These are phyloP conservation scores for Aythya baeri DNA, from an alignment of 2,113 vertebrate genomes.

Conservation along the genomic window DNA sequence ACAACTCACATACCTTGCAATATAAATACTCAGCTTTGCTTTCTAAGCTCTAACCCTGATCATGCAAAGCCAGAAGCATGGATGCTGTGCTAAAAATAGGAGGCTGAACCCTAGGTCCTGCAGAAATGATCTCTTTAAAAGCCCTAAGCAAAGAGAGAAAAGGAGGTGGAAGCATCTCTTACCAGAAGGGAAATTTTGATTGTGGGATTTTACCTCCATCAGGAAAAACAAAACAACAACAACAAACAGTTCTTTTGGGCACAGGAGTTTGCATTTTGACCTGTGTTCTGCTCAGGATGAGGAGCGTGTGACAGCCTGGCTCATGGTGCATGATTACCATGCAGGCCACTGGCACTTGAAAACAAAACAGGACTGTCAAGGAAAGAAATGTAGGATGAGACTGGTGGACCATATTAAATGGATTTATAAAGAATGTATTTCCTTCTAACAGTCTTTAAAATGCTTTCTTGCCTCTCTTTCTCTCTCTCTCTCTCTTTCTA, in stretches of 20 bases:
- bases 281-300: not conserved
- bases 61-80: not conserved
- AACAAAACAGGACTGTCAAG: not conserved
- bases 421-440: constrained; percentile 9
- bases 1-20: not conserved
- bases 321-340: not conserved
- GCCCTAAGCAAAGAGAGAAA: not conserved
- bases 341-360: not conserved
- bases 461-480: not conserved
- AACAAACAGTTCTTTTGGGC: not conserved
- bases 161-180: not conserved
- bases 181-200: not conserved
- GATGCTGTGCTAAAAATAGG: constrained; percentile 16
- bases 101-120: not conserved
- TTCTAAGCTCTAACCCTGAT: constrained; percentile 20
- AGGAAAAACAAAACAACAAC: not conserved
- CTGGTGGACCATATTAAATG: constrained; percentile 13
- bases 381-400: not conserved
- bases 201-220: not conserved
- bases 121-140: constrained; percentile 7
- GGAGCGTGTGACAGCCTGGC: not conserved
- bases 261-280: not conserved
- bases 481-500: no score
- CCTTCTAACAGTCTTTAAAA: constrained; percentile 40
- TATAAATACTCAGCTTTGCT: constrained; percentile 20